Evolutionary conservation across 2,888 invertebrate genomes (phyloP).

Genomic region (Apotomis betuletana): DNA sequence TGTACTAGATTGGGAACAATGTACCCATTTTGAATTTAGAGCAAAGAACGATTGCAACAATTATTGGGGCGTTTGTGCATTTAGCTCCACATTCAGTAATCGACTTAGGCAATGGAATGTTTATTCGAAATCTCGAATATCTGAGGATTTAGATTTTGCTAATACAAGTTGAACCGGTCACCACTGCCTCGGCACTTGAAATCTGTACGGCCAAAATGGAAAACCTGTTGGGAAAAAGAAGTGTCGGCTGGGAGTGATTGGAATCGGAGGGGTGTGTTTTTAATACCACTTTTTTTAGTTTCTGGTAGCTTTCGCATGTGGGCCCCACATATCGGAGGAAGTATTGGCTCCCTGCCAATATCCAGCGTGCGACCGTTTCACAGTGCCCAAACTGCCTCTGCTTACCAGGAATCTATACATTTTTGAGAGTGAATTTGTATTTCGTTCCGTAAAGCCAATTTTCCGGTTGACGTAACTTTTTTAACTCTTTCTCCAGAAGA

Average conservation of each 20-base stretch:
- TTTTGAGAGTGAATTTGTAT: constrained; percentile 29
- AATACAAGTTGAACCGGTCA: neutral
- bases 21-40: neutral
- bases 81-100: constrained; percentile 23
- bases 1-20: neutral
- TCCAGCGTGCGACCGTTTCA: constrained; percentile 27
- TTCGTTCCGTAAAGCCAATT: constrained; percentile 16
- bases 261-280: constrained; percentile 40
- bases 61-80: constrained; percentile 6
- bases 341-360: constrained; percentile 37
- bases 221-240: constrained; percentile 34
- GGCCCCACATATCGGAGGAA: constrained; percentile 34
- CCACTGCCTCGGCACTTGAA: neutral
- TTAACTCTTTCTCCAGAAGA: too few species aligned
- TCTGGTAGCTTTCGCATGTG: constrained; percentile 37
- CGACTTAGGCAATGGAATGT: constrained; percentile 25
- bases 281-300: constrained; percentile 35
- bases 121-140: constrained; percentile 1
- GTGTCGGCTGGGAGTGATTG: constrained; percentile 37
- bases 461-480: constrained; percentile 7
- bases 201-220: constrained; percentile 5
- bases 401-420: constrained; percentile 30
- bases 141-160: constrained; percentile 22
- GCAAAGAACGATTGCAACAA: neutral
- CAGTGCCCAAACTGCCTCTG: constrained; percentile 28